These are phyloP conservation scores for Climacteris rufus DNA, from an alignment of 2,113 vertebrate species.

Conservation along the genomic window DNA sequence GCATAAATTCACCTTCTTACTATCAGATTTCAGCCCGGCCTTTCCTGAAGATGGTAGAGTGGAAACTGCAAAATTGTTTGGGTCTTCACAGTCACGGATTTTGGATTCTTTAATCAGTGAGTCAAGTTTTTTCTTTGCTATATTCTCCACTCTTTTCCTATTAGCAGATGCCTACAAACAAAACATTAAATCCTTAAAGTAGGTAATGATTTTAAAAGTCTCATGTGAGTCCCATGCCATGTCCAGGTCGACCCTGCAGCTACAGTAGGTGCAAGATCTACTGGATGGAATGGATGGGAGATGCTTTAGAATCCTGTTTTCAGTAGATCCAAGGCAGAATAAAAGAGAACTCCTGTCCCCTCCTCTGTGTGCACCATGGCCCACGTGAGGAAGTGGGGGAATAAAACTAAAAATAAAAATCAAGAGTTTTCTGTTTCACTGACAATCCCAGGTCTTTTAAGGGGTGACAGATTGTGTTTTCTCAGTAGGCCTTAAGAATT, in stretches of 20 bases:
- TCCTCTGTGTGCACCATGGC: not conserved
- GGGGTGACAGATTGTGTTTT: not conserved
- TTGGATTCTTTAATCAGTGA: slow-evolving; percentile 94
- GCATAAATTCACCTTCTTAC: slow-evolving; percentile 66
- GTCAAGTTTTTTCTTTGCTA: slow-evolving; percentile 94
- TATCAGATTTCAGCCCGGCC: slow-evolving; percentile 53
- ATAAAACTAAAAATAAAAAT: not conserved
- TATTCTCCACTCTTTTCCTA: slow-evolving; percentile 90
- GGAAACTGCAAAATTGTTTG: slow-evolving; percentile 84
- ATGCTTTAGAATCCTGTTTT: not conserved
- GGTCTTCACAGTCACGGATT: slow-evolving; percentile 92
- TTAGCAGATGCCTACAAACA: slow-evolving; percentile 84
- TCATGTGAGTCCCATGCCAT: not conserved
- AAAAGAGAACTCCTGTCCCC: not conserved
- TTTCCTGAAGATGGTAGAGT: slow-evolving; percentile 76
- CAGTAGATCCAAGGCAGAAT: not conserved
- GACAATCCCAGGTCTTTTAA: not conserved
- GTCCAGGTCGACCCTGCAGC: not conserved
- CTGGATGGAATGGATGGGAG: not conserved
- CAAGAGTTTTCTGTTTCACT: not conserved
- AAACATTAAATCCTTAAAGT: not conserved
- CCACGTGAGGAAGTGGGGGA: not conserved
- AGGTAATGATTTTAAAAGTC: not conserved
- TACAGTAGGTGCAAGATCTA: not conserved
- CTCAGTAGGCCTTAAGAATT: not conserved